Conservation (phyloP, 2,888 invertebrate genomes). For the Ametastegia equiseti region DNA sequence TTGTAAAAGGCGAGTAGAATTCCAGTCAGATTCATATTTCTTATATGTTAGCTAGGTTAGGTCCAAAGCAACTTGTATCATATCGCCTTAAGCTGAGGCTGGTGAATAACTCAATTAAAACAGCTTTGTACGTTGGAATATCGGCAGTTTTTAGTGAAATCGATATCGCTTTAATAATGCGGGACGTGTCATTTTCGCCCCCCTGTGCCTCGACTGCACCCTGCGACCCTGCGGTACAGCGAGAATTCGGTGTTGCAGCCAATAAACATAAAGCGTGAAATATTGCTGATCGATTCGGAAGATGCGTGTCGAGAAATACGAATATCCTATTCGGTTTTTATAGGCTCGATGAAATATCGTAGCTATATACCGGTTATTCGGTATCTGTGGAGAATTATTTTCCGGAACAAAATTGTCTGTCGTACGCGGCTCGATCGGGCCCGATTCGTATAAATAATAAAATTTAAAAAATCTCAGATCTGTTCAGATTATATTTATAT, state of each 20-base stretch:
- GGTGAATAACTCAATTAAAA: neutral
- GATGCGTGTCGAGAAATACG: constrained; percentile 50
- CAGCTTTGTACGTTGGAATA: neutral
- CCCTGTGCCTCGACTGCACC: neutral
- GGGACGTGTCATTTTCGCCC: neutral
- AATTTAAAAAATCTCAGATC: neutral
- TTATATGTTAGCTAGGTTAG: too few species aligned
- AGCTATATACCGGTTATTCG: constrained; percentile 6
- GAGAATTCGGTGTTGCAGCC: constrained; percentile 55
- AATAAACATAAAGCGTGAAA: constrained; percentile 68
- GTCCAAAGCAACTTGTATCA: too few species aligned
- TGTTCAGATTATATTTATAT: neutral
- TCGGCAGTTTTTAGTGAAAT: constrained; percentile 34
- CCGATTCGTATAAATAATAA: neutral
- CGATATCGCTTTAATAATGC: constrained; percentile 24
- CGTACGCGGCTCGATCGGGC: neutral
- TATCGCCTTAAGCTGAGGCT: too few species aligned
- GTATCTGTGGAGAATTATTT: neutral
- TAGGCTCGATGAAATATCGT: constrained; percentile 48
- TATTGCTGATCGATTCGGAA: constrained; percentile 66
- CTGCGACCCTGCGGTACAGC: neutral
- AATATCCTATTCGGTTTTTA: constrained; percentile 49
- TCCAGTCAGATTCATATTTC: too few species aligned
- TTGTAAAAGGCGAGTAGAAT: too few species aligned
- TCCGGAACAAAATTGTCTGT: neutral